phyloP scores from a whole-genome alignment of 2,113 vertebrate species.

The Falco punctatus region DNA sequence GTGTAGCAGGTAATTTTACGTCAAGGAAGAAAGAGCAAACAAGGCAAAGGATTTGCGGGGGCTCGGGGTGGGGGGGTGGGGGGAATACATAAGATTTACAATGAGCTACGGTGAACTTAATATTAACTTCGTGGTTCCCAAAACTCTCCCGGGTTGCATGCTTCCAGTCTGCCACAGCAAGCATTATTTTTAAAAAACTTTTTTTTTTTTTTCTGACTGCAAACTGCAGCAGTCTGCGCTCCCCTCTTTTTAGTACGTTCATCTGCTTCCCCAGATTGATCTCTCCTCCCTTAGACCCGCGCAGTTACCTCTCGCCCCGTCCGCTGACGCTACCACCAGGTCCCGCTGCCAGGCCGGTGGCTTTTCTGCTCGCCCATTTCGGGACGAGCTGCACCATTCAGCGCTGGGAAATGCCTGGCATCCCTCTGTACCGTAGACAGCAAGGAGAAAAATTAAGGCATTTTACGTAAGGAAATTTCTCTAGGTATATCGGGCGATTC shows the following conservation, averaged over 20 bases:
- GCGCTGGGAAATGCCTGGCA: neutral
- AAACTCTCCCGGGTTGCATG: constrained; percentile 28
- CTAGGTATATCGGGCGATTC: neutral
- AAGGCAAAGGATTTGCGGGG: constrained; percentile 38
- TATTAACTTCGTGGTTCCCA: constrained; percentile 57
- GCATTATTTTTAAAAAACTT: neutral
- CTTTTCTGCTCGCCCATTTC: neutral
- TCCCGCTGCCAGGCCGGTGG: neutral
- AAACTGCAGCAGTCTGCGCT: neutral
- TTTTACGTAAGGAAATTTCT: neutral
- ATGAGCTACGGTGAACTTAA: constrained; percentile 61
- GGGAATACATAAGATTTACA: constrained; percentile 69
- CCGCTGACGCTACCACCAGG: neutral
- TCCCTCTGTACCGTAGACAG: neutral
- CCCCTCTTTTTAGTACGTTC: neutral
- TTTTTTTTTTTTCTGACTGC: neutral
- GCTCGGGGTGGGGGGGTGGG: no score
- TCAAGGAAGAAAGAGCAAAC: constrained; percentile 60
- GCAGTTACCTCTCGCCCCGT: neutral
- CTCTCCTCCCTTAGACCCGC: neutral
- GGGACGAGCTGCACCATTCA: neutral
- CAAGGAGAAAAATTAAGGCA: neutral
- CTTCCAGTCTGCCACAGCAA: neutral
- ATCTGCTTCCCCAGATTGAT: neutral
- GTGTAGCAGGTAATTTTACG: constrained; percentile 65